Evolutionary conservation across 2,888 invertebrate genomes (phyloP), one percentile per base, ranked within the genome.

Genomic region (Pogonocherus hispidulus): DNA sequence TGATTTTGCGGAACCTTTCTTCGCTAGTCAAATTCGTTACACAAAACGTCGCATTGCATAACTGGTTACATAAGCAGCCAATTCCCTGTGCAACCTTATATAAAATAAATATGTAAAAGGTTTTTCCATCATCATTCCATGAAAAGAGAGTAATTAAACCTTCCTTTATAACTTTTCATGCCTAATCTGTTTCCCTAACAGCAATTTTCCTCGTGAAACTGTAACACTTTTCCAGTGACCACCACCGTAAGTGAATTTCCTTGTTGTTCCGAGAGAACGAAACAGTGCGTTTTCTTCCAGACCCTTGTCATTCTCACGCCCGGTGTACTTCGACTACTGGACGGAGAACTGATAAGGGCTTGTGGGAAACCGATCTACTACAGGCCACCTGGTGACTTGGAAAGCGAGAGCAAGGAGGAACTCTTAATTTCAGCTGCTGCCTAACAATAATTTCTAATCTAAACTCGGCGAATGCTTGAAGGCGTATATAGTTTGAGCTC

Each of bases 271-370:
- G 62, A 69, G 67, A 66, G 69, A 69, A 56, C 66, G 63, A 62
- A 62, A 41, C 52, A 44, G 47, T 37, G 75, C 83, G 84, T 82
- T 85, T 85, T 86, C 85, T 85, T 84, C 83, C 86, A 84, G 84
- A 82, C 94, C 96, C 96, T 96, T 96, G 93, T 96, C 96, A 96
- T 94, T 96, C 94, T 92, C 92, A 90, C 91, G 93, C 93, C 95
- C 94, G 93, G 92, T 95, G 91, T 91, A 89, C 87, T 87, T 84
- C 87, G 85, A 91, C 92, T 86, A 95, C 96, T 96, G 96, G 96
- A 96, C 96, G 96, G 96, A 96, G 96, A 96, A 95, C 95, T 96
- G 95, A 96, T 96, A 96, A 96, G 95, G 95, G 95, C 95, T 90
- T 91, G 92, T 91, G 91, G 89, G 88, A 88, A 86, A 87, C 87